These are phyloP conservation scores for Aricia agestis DNA, from an alignment of 1,140 invertebrate species.

Conservation along the genomic window DNA sequence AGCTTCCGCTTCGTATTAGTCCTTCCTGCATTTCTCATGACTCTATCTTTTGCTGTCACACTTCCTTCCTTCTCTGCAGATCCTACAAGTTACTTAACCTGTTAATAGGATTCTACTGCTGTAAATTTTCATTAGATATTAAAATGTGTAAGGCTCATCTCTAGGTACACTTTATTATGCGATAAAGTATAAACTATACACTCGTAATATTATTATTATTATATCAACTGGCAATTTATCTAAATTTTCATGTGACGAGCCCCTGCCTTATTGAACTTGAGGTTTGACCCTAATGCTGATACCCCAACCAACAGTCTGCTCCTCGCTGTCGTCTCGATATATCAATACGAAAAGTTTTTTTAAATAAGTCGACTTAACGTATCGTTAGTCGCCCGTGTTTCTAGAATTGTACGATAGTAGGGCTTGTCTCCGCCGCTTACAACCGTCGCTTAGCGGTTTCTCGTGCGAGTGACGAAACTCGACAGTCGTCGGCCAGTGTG, in stretches of 20 bases:
- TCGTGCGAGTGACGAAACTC: constrained; percentile 35
- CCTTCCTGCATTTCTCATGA: neutral
- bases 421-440: constrained; percentile 30
- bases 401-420: constrained; percentile 18
- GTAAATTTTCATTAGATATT: too few species aligned
- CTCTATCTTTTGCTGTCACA: neutral
- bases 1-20: neutral
- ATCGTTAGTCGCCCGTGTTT: neutral
- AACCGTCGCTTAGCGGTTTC: constrained; percentile 52
- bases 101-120: too few species aligned
- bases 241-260: constrained; percentile 16
- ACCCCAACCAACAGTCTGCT: constrained; percentile 14
- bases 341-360: constrained; percentile 5
- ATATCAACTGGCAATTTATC: constrained; percentile 3
- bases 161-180: too few species aligned
- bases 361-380: neutral
- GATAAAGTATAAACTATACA: neutral
- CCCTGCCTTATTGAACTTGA: constrained; percentile 20
- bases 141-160: too few species aligned
- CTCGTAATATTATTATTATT: too few species aligned
- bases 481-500: constrained; percentile 45
- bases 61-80: neutral
- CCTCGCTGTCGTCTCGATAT: neutral
- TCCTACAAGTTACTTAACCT: neutral
- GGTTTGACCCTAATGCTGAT: constrained; percentile 1